These are phyloP conservation scores for Hydrozoanthus gracilis DNA, from an alignment of 92 coral and sea anemone genomes.

Conservation along the genomic window DNA sequence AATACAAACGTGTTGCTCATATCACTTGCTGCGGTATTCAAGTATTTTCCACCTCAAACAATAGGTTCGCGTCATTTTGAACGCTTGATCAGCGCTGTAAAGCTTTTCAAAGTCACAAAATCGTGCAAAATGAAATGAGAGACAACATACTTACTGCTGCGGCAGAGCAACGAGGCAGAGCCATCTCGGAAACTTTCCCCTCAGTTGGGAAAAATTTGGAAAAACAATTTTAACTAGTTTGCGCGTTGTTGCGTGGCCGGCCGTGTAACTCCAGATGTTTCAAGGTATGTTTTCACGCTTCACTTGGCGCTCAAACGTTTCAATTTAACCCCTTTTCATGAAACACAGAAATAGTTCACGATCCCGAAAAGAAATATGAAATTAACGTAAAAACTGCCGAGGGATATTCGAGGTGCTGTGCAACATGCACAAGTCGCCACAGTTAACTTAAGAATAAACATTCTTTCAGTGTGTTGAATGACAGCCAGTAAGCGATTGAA, in stretches of 20 bases:
- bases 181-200: slow-evolving; percentile 1
- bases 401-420: not conserved
- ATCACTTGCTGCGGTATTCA: slow-evolving; percentile 21
- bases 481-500: slow-evolving; percentile 11
- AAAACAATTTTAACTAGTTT: not conserved
- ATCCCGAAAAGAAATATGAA: not conserved
- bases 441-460: slow-evolving; percentile 14
- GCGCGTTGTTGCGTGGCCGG: slow-evolving; percentile 8
- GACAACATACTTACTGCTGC: slow-evolving; percentile 29
- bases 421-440: not conserved
- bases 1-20: not conserved
- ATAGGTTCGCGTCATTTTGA: slow-evolving; percentile 12
- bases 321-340: not conserved
- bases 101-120: not conserved
- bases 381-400: not conserved
- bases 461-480: slow-evolving; percentile 18
- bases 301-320: not conserved
- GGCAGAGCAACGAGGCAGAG: not conserved
- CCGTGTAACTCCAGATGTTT: slow-evolving; percentile 18
- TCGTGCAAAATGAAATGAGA: not conserved
- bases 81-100: not conserved
- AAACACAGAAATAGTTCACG: not conserved
- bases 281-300: not conserved
- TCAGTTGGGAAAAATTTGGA: not conserved
- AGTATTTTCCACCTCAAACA: slow-evolving; percentile 25